These are phyloP conservation scores for Papilio protenor DNA, from an alignment of 2,888 invertebrate genomes.

Conservation along the genomic window DNA sequence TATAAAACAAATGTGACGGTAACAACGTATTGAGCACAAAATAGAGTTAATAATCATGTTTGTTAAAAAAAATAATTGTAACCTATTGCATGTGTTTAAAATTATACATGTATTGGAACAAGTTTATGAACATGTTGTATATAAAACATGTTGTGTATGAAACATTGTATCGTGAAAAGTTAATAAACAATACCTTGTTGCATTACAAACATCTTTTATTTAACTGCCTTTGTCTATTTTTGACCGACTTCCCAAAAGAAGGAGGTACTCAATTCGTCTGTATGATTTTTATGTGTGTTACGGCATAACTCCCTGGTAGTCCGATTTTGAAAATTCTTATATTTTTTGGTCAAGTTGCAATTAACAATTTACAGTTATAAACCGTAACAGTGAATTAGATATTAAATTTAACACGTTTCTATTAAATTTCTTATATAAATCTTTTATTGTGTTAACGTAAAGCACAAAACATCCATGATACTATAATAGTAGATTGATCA, in stretches of 20 bases:
- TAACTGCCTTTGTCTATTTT: conserved; percentile 22
- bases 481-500: too few species aligned
- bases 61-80: conserved; percentile 43
- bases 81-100: conserved; percentile 61
- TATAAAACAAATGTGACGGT: background rate
- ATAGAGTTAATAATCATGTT: conserved; percentile 35
- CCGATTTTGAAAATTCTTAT: too few species aligned
- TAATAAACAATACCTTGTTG: conserved; percentile 69
- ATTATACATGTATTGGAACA: background rate
- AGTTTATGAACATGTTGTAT: conserved; percentile 51
- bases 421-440: too few species aligned
- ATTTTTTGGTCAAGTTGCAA: too few species aligned
- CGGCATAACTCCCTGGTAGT: too few species aligned
- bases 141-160: conserved; percentile 59
- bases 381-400: too few species aligned
- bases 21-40: conserved; percentile 24
- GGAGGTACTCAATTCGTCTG: too few species aligned
- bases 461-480: too few species aligned
- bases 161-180: conserved; percentile 60
- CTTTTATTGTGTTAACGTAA: too few species aligned
- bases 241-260: too few species aligned
- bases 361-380: background rate
- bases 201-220: conserved; percentile 52
- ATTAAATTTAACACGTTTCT: too few species aligned
- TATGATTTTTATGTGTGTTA: too few species aligned